phyloP scores from a whole-genome alignment of 2,888 invertebrate genomes.

The Zygaena filipendulae region DNA sequence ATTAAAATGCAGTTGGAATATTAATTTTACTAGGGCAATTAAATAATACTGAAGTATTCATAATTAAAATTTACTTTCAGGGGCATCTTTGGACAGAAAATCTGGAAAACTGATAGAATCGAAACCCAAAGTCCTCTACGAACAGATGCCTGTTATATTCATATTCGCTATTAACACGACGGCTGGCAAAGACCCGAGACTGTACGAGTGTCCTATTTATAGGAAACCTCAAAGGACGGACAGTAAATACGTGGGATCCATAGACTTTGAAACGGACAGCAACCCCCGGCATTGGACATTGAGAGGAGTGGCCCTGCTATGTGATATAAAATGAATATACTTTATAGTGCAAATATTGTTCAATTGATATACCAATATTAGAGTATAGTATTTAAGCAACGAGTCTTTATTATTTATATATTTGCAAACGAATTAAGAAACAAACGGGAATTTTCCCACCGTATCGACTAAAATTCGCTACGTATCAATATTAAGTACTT shows the following conservation, averaged over 20 bases:
- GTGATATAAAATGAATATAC: conserved; percentile 87
- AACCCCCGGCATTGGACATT: conserved; percentile 96
- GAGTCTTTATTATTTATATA: too few relatives aligned
- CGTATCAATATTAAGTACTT: too few relatives aligned
- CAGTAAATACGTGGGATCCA: conserved; percentile 93
- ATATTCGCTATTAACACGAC: conserved; percentile 96
- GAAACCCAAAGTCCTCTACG: conserved; percentile 91
- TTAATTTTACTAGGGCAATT: too few relatives aligned
- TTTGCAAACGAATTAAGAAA: too few relatives aligned
- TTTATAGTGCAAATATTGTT: conserved; percentile 1
- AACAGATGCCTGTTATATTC: conserved; percentile 96
- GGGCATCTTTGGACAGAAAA: conserved; percentile 87
- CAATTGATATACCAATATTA: too few relatives aligned
- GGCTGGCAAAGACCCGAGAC: conserved; percentile 88
- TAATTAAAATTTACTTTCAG: conserved; percentile 46
- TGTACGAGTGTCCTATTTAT: conserved; percentile 97
- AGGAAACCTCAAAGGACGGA: conserved; percentile 95
- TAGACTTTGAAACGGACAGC: conserved; percentile 93
- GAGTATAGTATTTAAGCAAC: too few relatives aligned
- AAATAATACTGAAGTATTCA: too few relatives aligned
- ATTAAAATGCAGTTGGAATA: too few relatives aligned
- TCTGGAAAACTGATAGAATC: conserved; percentile 92
- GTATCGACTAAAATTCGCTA: too few relatives aligned
- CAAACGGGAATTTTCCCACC: too few relatives aligned
- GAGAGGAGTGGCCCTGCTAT: conserved; percentile 93